Conservation (phyloP, 2,797 vertebrate genomes). For the Sebastes itinus region DNA sequence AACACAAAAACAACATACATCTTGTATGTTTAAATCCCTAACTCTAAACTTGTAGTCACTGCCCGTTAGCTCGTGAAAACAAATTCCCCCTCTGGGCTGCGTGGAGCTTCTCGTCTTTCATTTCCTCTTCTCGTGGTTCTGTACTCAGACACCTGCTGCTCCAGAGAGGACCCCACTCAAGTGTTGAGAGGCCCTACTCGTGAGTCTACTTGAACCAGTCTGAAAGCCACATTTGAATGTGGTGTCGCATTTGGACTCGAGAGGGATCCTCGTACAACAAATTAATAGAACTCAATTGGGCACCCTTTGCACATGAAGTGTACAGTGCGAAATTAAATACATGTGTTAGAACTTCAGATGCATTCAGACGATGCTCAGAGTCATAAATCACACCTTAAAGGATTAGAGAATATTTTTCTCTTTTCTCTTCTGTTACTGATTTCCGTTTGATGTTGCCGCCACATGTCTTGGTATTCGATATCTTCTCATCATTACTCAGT, state of each 20-base stretch:
- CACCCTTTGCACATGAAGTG: neutral
- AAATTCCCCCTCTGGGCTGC: neutral
- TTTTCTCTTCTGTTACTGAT: neutral
- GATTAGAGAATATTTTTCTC: neutral
- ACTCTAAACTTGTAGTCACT: neutral
- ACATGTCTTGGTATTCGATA: constrained; percentile 42
- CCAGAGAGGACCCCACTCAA: constrained; percentile 22
- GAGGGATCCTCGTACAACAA: neutral
- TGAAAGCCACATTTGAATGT: constrained; percentile 8
- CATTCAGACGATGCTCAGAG: neutral
- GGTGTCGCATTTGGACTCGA: neutral
- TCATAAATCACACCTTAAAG: neutral
- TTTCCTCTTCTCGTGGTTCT: neutral
- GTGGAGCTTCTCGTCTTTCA: neutral
- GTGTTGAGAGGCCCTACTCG: constrained; percentile 6
- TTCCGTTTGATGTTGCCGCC: neutral
- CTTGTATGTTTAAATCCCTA: neutral
- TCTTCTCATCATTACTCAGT: constrained; percentile 40
- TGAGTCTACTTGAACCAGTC: constrained; percentile 9
- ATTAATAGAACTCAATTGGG: neutral
- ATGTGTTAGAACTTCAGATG: neutral
- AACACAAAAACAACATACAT: neutral
- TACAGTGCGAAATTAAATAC: neutral
- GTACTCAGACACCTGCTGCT: constrained; percentile 13
- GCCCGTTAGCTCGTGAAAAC: neutral